Conservation (phyloP, 2,113 vertebrate species). For the Cinclus mexicanus region DNA sequence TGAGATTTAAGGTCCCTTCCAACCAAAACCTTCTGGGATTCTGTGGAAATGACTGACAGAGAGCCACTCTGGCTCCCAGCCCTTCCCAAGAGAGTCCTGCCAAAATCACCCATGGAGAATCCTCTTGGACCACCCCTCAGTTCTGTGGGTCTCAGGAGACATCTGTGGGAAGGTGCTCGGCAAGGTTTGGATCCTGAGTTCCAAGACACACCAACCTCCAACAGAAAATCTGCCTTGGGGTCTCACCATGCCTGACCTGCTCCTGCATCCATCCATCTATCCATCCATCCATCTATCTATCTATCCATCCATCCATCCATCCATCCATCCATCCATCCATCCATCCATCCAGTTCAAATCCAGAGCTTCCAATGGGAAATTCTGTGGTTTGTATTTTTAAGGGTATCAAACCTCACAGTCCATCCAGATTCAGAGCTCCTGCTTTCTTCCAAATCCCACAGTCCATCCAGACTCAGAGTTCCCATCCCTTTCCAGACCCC, state of each 20-base stretch:
- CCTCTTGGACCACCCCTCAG: background rate
- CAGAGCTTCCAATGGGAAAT: background rate
- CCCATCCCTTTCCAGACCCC: background rate
- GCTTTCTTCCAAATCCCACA: background rate
- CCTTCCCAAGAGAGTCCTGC: background rate
- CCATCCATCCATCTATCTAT: background rate
- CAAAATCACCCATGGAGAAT: background rate
- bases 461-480: background rate
- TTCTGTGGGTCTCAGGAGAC: background rate
- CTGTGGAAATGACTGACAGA: background rate
- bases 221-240: background rate
- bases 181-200: background rate
- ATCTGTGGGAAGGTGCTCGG: accelerated
- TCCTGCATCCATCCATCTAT: background rate
- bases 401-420: background rate
- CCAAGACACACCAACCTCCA: accelerated
- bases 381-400: accelerated
- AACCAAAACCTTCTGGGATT: background rate
- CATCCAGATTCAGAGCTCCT: background rate
- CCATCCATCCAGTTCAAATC: background rate
- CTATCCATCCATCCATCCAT: background rate
- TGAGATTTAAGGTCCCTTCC: background rate
- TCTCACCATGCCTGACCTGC: background rate
- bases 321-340: too few species aligned
- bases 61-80: background rate